These are phyloP conservation scores for Pterocles orientalis DNA, from an alignment of 2,113 vertebrate genomes.

Conservation along the genomic window DNA sequence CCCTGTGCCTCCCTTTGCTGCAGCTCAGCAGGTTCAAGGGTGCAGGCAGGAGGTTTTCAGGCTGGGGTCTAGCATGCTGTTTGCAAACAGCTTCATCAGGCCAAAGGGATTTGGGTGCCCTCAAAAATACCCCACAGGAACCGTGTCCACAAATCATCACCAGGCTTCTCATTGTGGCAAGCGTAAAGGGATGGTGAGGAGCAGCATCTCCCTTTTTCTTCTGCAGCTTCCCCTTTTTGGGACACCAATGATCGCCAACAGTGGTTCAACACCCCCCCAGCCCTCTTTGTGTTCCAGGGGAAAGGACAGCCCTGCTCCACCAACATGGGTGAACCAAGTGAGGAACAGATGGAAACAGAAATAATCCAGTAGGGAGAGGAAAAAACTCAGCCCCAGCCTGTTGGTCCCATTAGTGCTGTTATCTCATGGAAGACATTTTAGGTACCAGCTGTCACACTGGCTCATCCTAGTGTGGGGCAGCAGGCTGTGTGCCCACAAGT, in stretches of 20 bases:
- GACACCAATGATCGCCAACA: rapidly evolving
- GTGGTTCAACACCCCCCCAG: neutral
- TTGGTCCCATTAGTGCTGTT: neutral
- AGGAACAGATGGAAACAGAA: neutral
- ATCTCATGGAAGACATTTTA: neutral
- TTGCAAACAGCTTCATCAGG: neutral
- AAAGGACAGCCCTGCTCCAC: neutral
- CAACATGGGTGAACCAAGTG: neutral
- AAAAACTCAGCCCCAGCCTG: neutral
- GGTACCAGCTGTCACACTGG: rapidly evolving
- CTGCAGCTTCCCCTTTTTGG: neutral
- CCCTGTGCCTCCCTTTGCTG: neutral
- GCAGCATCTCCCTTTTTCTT: neutral
- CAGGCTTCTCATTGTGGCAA: neutral
- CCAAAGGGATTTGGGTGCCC: neutral
- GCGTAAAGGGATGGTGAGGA: neutral
- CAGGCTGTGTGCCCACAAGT: rapidly evolving
- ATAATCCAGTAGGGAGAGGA: neutral
- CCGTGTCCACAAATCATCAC: neutral
- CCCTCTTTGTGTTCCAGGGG: rapidly evolving
- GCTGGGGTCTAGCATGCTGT: neutral
- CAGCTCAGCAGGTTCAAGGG: neutral
- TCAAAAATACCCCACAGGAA: neutral
- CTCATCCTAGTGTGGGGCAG: neutral
- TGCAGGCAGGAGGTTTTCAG: neutral